Conservation (phyloP, 2,113 vertebrate species). For the Sprattus sprattus region DNA sequence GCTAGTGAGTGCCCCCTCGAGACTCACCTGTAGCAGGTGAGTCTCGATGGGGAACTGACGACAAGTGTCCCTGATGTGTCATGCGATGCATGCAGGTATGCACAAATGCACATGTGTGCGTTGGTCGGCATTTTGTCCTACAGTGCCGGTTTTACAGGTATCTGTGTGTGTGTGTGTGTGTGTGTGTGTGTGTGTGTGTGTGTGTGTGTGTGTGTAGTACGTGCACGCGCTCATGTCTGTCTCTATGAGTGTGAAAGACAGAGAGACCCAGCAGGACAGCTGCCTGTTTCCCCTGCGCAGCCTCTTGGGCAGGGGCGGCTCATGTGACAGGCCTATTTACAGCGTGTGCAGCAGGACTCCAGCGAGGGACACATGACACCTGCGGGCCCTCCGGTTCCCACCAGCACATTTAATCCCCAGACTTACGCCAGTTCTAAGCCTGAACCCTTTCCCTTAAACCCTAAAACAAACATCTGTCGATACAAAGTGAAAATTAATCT, state of each 20-base stretch:
- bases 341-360: background rate
- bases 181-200: background rate
- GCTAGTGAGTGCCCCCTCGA: too few species aligned
- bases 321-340: conserved; percentile 17
- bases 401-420: background rate
- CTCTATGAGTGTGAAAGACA: background rate
- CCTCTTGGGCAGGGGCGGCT: background rate
- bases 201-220: background rate
- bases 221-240: background rate
- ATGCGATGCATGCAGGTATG: background rate
- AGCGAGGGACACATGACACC: background rate
- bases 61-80: background rate
- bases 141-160: background rate
- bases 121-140: background rate
- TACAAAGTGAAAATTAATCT: background rate
- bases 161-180: background rate
- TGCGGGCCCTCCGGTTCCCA: conserved; percentile 6
- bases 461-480: background rate
- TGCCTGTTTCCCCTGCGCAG: conserved; percentile 4
- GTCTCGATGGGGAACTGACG: background rate
- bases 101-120: background rate
- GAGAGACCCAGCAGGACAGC: conserved; percentile 10
- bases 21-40: background rate
- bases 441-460: background rate
- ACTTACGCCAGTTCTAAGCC: background rate